phyloP scores from a whole-genome alignment of 2,888 invertebrate genomes.

The Meiosimyza platycephala region DNA sequence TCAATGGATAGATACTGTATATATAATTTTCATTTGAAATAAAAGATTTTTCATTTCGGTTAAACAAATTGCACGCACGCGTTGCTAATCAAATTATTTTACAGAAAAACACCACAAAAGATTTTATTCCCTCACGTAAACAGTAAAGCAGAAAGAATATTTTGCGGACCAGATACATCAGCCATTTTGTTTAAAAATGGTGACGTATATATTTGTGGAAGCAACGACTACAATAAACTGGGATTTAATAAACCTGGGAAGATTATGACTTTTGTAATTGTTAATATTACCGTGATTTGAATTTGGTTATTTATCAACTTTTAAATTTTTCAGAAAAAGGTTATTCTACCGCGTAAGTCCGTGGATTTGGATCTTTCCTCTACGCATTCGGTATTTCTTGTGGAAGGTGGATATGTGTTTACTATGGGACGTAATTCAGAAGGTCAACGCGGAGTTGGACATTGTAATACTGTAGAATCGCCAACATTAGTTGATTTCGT shows the following conservation, averaged over 20 bases:
- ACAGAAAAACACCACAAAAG: slow-evolving; percentile 60
- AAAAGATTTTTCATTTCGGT: too few species aligned
- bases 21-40: too few species aligned
- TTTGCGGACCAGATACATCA: slow-evolving; percentile 74
- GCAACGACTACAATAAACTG: slow-evolving; percentile 74
- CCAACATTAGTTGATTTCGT: slow-evolving; percentile 61
- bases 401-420: slow-evolving; percentile 74
- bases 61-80: background rate
- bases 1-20: too few species aligned
- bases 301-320: background rate
- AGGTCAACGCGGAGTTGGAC: slow-evolving; percentile 72
- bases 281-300: background rate
- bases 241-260: slow-evolving; percentile 68
- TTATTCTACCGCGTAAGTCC: slow-evolving; percentile 71
- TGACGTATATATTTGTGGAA: slow-evolving; percentile 74
- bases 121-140: slow-evolving; percentile 65
- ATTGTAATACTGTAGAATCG: slow-evolving; percentile 55
- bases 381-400: slow-evolving; percentile 73
- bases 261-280: slow-evolving; percentile 60
- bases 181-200: slow-evolving; percentile 73
- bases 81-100: background rate
- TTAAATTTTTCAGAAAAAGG: slow-evolving; percentile 58
- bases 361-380: slow-evolving; percentile 72
- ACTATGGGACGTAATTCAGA: slow-evolving; percentile 75
- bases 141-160: slow-evolving; percentile 69